Percentiles rank a stretch among this genome's conserved stretches.
phyloP scores from a whole-genome alignment of 2,888 invertebrate species.

The Alloplasta piceator region DNA sequence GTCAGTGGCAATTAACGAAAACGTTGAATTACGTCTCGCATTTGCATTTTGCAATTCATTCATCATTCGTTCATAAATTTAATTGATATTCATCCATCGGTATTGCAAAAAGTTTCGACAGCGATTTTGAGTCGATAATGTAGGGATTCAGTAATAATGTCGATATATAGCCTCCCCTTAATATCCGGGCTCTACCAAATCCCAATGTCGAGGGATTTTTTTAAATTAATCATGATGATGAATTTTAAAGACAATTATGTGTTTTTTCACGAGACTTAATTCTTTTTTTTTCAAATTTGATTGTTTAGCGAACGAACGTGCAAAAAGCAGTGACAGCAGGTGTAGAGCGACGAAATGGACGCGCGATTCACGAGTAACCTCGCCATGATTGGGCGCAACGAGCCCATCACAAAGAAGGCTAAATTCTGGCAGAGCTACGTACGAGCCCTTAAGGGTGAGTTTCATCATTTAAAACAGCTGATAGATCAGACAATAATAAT shows the following conservation, averaged over 20 bases:
- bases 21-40: no score
- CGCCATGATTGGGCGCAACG: slow-evolving; percentile 97
- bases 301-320: slow-evolving; percentile 90
- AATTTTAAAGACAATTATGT: neutral
- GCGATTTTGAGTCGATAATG: no score
- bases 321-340: slow-evolving; percentile 84
- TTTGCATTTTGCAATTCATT: no score
- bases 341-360: slow-evolving; percentile 89
- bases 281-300: slow-evolving; percentile 23
- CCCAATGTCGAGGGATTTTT: neutral
- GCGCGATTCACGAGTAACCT: slow-evolving; percentile 92
- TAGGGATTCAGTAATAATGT: no score
- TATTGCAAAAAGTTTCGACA: no score
- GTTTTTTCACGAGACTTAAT: neutral
- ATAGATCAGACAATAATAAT: no score
- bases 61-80: no score
- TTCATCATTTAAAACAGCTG: neutral
- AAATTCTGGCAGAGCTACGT: slow-evolving; percentile 97
- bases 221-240: no score
- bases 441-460: slow-evolving; percentile 94
- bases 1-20: no score
- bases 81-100: no score
- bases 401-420: slow-evolving; percentile 95
- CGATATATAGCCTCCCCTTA: no score
- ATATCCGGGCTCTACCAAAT: neutral